A percentile compares a stretch with the other conserved stretches of the same genome.
These are phyloP conservation scores for Solea senegalensis DNA, from an alignment of 2,113 vertebrate species.

Conservation along the genomic window DNA sequence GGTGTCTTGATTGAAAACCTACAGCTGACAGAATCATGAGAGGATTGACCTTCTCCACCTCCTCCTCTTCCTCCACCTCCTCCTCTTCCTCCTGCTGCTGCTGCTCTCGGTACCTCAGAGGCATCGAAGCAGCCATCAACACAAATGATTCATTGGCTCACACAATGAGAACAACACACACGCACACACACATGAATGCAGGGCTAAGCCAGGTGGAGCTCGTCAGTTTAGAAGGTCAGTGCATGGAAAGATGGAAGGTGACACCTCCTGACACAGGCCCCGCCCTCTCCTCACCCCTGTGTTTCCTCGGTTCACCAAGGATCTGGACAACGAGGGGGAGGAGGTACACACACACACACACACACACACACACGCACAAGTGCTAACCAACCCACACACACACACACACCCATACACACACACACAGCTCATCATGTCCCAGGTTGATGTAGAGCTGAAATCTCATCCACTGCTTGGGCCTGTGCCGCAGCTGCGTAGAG, in stretches of 20 bases:
- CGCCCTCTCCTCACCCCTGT: neutral
- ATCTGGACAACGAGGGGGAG: slow-evolving; percentile 20
- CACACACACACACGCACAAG: neutral
- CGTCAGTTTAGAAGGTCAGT: slow-evolving; percentile 61
- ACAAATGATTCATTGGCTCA: slow-evolving; percentile 56
- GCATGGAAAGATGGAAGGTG: slow-evolving; percentile 68
- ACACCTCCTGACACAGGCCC: slow-evolving; percentile 51
- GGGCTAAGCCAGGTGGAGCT: slow-evolving; percentile 4
- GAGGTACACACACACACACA: neutral
- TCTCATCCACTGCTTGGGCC: slow-evolving; percentile 41
- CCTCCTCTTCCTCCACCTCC: too few species aligned
- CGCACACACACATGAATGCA: neutral
- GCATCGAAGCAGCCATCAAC: slow-evolving; percentile 29
- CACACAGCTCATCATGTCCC: slow-evolving; percentile 11
- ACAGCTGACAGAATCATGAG: slow-evolving; percentile 49
- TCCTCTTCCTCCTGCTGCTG: slow-evolving; percentile 4
- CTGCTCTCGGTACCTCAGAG: slow-evolving; percentile 41
- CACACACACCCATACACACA: neutral
- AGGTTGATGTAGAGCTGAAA: slow-evolving; percentile 42
- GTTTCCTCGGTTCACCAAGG: slow-evolving; percentile 17
- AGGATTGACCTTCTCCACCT: slow-evolving; percentile 48
- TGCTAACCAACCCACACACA: neutral
- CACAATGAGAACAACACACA: slow-evolving; percentile 24
- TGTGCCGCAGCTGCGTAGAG: slow-evolving; percentile 32
- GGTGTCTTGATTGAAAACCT: slow-evolving; percentile 48